Percentiles rank a stretch among this genome's conserved stretches.
Conservation (phyloP, 2,113 vertebrate species). For the Corythornis vintsioides region DNA sequence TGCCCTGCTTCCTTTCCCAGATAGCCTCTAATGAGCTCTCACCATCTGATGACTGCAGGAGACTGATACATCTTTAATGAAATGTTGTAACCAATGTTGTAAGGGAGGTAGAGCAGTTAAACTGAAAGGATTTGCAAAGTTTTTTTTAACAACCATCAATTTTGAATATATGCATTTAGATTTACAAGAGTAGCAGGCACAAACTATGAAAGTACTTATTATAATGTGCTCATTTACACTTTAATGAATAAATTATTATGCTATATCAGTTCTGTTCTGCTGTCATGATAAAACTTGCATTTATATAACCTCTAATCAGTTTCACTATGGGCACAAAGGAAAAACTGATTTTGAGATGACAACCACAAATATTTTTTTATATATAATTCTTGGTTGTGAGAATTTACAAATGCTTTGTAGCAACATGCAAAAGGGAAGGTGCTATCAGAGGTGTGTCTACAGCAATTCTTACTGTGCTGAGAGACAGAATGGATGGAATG, state of each 20-base stretch:
- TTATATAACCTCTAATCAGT: slow-evolving; percentile 69
- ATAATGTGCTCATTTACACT: slow-evolving; percentile 70
- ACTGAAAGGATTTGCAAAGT: not conserved
- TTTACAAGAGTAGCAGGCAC: not conserved
- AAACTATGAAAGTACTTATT: not conserved
- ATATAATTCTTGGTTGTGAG: not conserved
- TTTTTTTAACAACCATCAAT: not conserved
- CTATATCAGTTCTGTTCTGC: slow-evolving; percentile 49
- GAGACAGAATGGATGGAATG: not conserved
- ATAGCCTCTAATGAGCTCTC: not conserved
- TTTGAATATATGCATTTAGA: not conserved
- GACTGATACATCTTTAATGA: not conserved
- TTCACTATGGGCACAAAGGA: slow-evolving; percentile 48
- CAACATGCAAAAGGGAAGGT: slow-evolving; percentile 23
- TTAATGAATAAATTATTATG: slow-evolving; percentile 78
- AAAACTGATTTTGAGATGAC: slow-evolving; percentile 61
- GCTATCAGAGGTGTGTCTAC: not conserved
- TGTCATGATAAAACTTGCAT: slow-evolving; percentile 68
- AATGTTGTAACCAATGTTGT: not conserved
- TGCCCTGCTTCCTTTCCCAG: not conserved
- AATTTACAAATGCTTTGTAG: slow-evolving; percentile 42
- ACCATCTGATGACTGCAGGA: not conserved
- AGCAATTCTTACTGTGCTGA: slow-evolving; percentile 1
- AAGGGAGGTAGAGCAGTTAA: slow-evolving; percentile 9
- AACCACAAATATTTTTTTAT: not conserved